Evolutionary conservation across 1,140 invertebrate species (phyloP), one percentile per base, ranked within the genome.

Genomic region (Gonatopus flavifemur): DNA sequence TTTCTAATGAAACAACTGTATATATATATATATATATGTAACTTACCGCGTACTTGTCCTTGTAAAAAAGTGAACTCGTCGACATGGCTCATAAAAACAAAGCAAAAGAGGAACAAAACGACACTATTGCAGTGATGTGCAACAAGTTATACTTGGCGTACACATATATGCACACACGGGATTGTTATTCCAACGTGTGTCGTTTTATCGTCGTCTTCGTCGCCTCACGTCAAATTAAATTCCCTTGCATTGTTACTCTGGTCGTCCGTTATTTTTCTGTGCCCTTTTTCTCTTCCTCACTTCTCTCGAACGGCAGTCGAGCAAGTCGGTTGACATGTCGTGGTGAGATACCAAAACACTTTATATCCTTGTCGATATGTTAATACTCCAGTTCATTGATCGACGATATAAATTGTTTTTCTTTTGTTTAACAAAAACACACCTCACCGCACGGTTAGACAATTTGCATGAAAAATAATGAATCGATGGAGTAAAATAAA

Each of bases 11-110:
- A n/a, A n/a, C n/a, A n/a, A n/a, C n/a, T n/a, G n/a, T n/a, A n/a
- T n/a, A n/a, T n/a, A n/a, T n/a, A n/a, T n/a, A n/a, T n/a, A n/a
- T n/a, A n/a, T n/a, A n/a, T n/a, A n/a, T n/a, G n/a, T n/a, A n/a
- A 73, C 72, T 76, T 56, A 76, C 74, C 50, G 69, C 61, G 57
- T 70, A 76, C 55, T 76, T 76, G 60, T 76, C 74, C 59, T 76
- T 76, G 66, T 76, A 76, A 55, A 76, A 76, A 38, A 76, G 64
- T 44, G 74, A 76, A 52, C 70, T 76, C 28, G 69, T 72, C 62
- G 74, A 76, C 74, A 76, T 76, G 67, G 37, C 57, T 60, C 57
- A 19, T 19, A 36, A 18, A 19, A 36, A 36, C 10, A 15, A 19
- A 18, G n/a, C n/a, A n/a, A 36, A 9, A 36, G 7, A 19, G 19